These are phyloP conservation scores for Bothrops jararaca DNA, from an alignment of 2,113 vertebrate genomes.

Conservation along the genomic window DNA sequence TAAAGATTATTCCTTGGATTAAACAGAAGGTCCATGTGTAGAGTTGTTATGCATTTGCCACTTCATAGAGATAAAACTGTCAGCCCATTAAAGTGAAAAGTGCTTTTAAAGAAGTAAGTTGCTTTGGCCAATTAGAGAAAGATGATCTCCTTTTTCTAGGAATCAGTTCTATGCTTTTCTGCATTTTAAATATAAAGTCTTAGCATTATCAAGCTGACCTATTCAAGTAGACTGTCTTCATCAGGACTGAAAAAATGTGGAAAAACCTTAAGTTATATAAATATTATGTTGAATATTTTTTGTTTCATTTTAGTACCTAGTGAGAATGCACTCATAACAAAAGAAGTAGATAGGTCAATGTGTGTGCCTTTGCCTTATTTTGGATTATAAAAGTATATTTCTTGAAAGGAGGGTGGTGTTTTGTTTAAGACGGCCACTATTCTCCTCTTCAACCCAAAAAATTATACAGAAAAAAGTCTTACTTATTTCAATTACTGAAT, in stretches of 20 bases:
- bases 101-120: not conserved
- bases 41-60: not conserved
- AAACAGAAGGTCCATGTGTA: not conserved
- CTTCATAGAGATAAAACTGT: not conserved
- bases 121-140: not conserved
- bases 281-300: not conserved
- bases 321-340: not conserved
- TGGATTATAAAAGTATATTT: not conserved
- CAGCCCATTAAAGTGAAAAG: not conserved
- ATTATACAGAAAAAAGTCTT: not conserved
- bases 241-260: not conserved
- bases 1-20: not conserved
- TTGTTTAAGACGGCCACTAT: not conserved
- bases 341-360: not conserved
- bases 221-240: not conserved
- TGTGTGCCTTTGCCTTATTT: not conserved
- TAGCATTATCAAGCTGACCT: not conserved
- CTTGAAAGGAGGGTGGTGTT: not conserved
- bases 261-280: not conserved
- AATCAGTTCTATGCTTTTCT: not conserved
- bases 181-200: not conserved
- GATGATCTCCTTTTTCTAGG: not conserved
- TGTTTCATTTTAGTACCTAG: not conserved
- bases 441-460: not conserved
- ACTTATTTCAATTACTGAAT: not conserved